Base-by-base conservation (phyloP, 1,140 invertebrate genomes). In the Neodiprion lecontei region DNA sequence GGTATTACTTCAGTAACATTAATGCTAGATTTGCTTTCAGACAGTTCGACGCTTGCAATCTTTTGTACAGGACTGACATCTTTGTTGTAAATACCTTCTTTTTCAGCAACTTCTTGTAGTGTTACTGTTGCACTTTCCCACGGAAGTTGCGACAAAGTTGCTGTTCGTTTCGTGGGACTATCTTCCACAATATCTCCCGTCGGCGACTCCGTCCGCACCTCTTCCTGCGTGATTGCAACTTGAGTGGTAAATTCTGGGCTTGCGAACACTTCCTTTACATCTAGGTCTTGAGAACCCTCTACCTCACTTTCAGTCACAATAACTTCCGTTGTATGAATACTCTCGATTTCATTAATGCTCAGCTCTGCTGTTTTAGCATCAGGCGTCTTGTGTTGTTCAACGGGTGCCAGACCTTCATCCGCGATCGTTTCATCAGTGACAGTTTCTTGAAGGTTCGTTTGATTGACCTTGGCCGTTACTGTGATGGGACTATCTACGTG, bases 101-200 rank as follows among this genome's bases (percentile, higher is more conserved):
- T 92, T 79, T 92, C 91, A 9, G 85, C 89, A 23, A 86, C 77
- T 83, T 91, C 83, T 77, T 90, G 87, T 77, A 91, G 80, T 65
- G 82, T 85, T 8, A 93, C 79, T 69, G 88, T 83, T 17, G 93
- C 69, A 73, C 89, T 87, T 85, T 92, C 88, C 23, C 91, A 76
- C 17, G 85, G 86, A 68, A 86, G 77, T 74, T 91, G 88, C 48
- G 86, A 83, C 48, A 83, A 71, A 72, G 87, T 88, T 72, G 91
- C 92, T 66, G 81, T 82, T 50, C 81, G 87, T 76, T 83, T 79
- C 23, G 81, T 78, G 10, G 86, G 79, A 75, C 75, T 82, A 50
- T 86, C 77, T 73, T 89, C 83, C 11, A 82, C 77, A 17, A 91
- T 77, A 77, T 88, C 83, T 17, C 84, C 86, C 11, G 90, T 88